Conservation (phyloP, 2,113 vertebrate species). For the Cyprinodon brontotheroides region DNA sequence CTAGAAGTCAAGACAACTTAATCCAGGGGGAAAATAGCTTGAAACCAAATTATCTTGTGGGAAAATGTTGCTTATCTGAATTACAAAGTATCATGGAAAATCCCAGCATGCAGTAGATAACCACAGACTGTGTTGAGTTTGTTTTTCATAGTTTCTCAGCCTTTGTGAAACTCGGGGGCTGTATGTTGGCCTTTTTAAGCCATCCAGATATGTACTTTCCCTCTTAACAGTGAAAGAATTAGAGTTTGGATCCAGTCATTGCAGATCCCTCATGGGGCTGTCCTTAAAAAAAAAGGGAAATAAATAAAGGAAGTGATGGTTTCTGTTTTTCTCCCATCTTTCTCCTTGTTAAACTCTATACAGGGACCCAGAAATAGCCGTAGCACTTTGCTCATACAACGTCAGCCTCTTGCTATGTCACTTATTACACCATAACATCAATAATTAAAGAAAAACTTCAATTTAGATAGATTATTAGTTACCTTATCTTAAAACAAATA, state of each 20-base stretch:
- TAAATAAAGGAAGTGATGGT: constrained; percentile 30
- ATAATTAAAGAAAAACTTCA: background rate
- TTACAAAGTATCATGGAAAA: background rate
- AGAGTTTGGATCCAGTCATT: constrained; percentile 13
- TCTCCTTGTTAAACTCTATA: background rate
- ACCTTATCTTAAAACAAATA: background rate
- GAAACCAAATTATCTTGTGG: background rate
- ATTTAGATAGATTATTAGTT: background rate
- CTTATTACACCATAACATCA: background rate
- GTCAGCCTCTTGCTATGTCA: background rate
- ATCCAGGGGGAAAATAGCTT: background rate
- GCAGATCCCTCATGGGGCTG: constrained; percentile 20
- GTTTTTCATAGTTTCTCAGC: constrained; percentile 3
- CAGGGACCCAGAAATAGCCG: background rate
- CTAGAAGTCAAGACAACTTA: background rate
- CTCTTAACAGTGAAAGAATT: constrained; percentile 13
- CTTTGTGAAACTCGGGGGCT: background rate
- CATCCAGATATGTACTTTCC: constrained; percentile 22
- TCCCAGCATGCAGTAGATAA: background rate
- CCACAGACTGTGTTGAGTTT: constrained; percentile 7
- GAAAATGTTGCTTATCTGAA: background rate
- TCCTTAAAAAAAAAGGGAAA: constrained; percentile 15
- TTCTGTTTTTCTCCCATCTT: constrained; percentile 5
- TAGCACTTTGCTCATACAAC: background rate
- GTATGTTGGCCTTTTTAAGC: constrained; percentile 4